Percentiles rank a stretch among this genome's conserved stretches.
Evolutionary conservation across 2,113 vertebrate species (phyloP).

Genomic region (Mystacornis crossleyi): DNA sequence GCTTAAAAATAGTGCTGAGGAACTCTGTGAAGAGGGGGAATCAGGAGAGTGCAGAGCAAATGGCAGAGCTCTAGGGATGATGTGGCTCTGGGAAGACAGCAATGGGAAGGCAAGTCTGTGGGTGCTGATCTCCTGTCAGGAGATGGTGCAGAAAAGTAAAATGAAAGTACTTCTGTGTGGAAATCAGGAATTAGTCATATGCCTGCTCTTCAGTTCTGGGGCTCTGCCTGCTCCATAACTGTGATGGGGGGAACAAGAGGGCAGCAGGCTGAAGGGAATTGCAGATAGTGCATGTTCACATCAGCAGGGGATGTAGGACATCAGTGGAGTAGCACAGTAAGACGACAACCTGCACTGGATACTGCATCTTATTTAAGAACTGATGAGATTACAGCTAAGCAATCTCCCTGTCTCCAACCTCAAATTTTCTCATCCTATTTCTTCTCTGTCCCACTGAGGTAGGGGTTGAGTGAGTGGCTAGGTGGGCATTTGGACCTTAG

Average conservation of each 20-base stretch:
- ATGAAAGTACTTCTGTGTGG: background rate
- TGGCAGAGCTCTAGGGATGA: background rate
- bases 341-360: too few relatives aligned
- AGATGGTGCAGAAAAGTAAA: background rate
- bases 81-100: background rate
- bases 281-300: background rate
- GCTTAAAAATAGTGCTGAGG: background rate
- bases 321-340: background rate
- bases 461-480: fast-evolving
- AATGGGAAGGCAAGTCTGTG: fast-evolving
- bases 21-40: background rate
- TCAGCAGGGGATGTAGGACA: background rate
- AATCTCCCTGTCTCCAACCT: background rate
- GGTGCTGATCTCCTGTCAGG: background rate
- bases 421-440: background rate
- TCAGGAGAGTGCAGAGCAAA: background rate
- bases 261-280: background rate
- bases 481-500: background rate
- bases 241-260: background rate
- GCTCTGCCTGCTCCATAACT: background rate
- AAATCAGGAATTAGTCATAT: background rate
- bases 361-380: background rate
- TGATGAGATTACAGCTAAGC: background rate
- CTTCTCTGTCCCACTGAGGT: background rate
- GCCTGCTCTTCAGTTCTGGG: background rate